Evolutionary conservation across 2,113 vertebrate genomes (phyloP).

Genomic region (Phoenicopterus ruber): DNA sequence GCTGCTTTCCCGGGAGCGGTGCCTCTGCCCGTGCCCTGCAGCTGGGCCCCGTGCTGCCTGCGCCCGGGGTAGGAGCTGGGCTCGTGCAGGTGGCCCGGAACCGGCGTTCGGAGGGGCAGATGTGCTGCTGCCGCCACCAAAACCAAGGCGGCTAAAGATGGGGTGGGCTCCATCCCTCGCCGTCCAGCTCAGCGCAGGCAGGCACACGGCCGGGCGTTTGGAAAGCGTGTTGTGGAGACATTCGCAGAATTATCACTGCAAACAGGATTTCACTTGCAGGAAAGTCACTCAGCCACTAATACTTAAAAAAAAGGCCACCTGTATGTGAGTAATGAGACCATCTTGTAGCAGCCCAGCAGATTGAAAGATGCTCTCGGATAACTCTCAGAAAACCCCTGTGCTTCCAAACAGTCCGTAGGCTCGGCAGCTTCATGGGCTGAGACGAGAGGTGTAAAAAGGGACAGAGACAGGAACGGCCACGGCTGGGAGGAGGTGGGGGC

Average conservation of each 20-base stretch:
- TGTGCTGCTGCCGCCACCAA: background rate
- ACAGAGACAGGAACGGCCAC: background rate
- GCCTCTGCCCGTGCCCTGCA: background rate
- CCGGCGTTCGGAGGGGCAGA: background rate
- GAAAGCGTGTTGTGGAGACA: fast-evolving
- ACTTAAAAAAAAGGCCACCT: background rate
- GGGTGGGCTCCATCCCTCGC: background rate
- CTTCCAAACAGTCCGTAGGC: background rate
- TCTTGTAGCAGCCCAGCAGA: background rate
- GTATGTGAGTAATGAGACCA: background rate
- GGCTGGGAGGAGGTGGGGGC: background rate
- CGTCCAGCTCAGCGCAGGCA: background rate
- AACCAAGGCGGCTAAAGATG: fast-evolving
- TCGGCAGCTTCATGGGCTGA: background rate
- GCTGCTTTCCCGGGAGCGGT: background rate
- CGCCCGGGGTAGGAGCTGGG: background rate
- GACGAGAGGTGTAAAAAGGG: fast-evolving
- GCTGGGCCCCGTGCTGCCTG: background rate
- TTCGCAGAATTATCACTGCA: fast-evolving
- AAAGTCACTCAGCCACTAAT: background rate
- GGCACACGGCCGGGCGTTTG: background rate
- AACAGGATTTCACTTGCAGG: background rate
- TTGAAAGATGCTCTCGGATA: fast-evolving
- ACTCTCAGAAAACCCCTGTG: fast-evolving
- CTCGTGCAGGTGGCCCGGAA: background rate